Evolutionary conservation across 2,797 vertebrate species (phyloP), one percentile per base, ranked within the genome.

Genomic region (Eulemur albifrons): DNA sequence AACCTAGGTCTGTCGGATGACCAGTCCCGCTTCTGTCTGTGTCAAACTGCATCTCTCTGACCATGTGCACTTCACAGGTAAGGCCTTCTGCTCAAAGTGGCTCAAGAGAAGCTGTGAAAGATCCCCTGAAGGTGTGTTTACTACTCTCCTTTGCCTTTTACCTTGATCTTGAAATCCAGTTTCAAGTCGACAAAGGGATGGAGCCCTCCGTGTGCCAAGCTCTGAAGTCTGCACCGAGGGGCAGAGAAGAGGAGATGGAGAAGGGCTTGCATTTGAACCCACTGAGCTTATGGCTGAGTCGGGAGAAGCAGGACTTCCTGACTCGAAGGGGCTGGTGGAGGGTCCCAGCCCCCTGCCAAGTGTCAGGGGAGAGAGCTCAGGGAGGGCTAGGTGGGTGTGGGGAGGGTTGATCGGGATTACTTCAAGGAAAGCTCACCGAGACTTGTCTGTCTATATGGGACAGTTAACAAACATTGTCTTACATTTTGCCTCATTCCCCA

Each of bases 321-420:
- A 18, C 0, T 1, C 1, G 0, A 12, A 4, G 7, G 18, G 32
- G 9, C 4, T 35, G 4, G 13, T 4, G 9, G 25, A 61, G n/a
- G 40, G 21, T 6, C 27, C 11, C 38, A 2, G 11, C 9, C 4
- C 27, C 4, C 57, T 65, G 4, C 5, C 6, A 43, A 70, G 21
- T 57, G 7, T 65, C 45, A 20, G 27, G 9, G 25, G 30, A 61
- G 5, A 20, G 35, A 43, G 32, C 21, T 54, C 18, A 35, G 23
- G 5, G 18, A 61, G 7, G 43, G 27, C 10, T 48, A 45, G 38
- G 30, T 2, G 0, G 50, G 5, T 35, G 7, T 59, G 18, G 27
- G 48, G 23, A 84, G 30, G 12, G 69, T 32, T 93, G 5, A 61
- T 84, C 30, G 20, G 15, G 7, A 32, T 43, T 13, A 7, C 54